Conservation (phyloP, 2,888 invertebrate species). For the Apodemia mormo region DNA sequence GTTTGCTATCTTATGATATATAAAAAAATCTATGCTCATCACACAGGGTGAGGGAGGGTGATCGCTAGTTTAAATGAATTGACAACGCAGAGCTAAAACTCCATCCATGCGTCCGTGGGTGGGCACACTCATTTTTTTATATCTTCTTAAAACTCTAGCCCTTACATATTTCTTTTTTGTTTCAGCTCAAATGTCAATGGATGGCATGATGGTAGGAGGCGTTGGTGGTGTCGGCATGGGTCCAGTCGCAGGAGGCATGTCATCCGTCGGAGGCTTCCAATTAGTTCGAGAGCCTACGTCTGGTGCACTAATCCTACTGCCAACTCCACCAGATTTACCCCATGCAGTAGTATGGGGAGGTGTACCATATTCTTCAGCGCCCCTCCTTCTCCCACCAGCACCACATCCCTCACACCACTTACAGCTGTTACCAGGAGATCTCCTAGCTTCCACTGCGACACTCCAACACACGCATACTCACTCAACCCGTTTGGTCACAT, state of each 20-base stretch:
- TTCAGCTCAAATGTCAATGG: slow-evolving; percentile 87
- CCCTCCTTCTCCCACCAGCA: slow-evolving; percentile 65
- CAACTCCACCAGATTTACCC: slow-evolving; percentile 86
- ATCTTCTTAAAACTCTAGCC: too few species aligned
- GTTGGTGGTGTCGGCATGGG: slow-evolving; percentile 86
- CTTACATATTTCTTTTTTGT: slow-evolving; percentile 31
- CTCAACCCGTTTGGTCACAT: slow-evolving; percentile 84
- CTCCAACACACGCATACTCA: slow-evolving; percentile 86
- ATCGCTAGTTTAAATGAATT: too few species aligned
- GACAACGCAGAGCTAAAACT: too few species aligned
- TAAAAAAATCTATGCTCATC: too few species aligned
- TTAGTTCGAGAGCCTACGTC: slow-evolving; percentile 92
- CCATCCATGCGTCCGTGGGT: too few species aligned
- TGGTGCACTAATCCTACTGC: slow-evolving; percentile 90
- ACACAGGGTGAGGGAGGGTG: too few species aligned
- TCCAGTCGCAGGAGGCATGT: slow-evolving; percentile 81
- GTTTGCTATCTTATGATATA: too few species aligned
- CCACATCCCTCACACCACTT: slow-evolving; percentile 84
- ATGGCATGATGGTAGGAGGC: slow-evolving; percentile 86
- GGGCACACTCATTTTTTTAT: too few species aligned
- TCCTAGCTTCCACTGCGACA: slow-evolving; percentile 84
- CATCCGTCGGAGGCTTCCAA: slow-evolving; percentile 90
- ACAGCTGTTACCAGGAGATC: slow-evolving; percentile 85
- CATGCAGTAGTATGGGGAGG: slow-evolving; percentile 90
- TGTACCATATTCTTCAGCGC: slow-evolving; percentile 75